phyloP scores from a whole-genome alignment of 2,888 invertebrate species.

The Serrognathus titanus region DNA sequence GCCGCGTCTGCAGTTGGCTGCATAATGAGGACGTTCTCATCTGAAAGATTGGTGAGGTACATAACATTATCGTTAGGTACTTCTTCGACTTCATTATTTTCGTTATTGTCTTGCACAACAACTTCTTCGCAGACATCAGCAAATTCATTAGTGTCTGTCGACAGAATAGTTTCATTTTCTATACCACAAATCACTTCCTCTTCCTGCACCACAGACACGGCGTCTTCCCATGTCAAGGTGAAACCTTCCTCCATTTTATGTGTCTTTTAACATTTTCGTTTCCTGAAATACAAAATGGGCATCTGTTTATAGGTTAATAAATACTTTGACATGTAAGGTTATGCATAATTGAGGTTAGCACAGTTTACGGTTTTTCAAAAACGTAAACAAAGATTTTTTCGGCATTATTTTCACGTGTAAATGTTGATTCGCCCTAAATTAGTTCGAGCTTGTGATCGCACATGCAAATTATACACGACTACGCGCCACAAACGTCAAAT shows the following conservation, averaged over 20 bases:
- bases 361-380: conserved; percentile 43
- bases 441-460: conserved; percentile 5
- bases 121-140: conserved; percentile 51
- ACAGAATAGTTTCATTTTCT: conserved; percentile 48
- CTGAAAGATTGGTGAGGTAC: conserved; percentile 37
- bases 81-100: conserved; percentile 25
- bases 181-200: conserved; percentile 56
- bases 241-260: conserved; percentile 44
- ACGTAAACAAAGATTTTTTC: conserved; percentile 43
- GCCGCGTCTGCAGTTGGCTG: conserved; percentile 31
- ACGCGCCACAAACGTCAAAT: conserved; percentile 39
- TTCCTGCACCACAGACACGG: conserved; percentile 41
- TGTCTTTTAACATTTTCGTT: conserved; percentile 4
- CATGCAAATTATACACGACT: conserved; percentile 25
- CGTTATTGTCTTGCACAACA: conserved; percentile 43
- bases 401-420: not conserved
- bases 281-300: conserved; percentile 12
- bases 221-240: conserved; percentile 46
- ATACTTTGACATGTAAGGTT: conserved; percentile 50
- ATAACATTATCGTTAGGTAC: conserved; percentile 35
- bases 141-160: conserved; percentile 40
- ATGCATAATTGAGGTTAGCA: conserved; percentile 49
- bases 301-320: conserved; percentile 37
- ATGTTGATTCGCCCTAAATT: not conserved
- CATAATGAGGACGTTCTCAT: conserved; percentile 45